These are phyloP conservation scores for Lithophane socia DNA, from an alignment of 2,888 invertebrate genomes.

Conservation along the genomic window DNA sequence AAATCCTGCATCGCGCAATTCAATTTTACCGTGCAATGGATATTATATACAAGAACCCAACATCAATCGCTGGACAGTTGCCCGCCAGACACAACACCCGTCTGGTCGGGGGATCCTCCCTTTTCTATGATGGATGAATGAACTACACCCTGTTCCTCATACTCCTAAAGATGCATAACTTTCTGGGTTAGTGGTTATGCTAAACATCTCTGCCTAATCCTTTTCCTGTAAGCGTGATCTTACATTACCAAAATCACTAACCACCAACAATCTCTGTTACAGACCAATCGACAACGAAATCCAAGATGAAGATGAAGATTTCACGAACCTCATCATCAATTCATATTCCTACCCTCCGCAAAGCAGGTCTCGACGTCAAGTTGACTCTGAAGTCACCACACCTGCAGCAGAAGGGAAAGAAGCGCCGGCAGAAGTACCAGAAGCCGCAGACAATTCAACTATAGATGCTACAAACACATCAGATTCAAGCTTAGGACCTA, in stretches of 20 bases:
- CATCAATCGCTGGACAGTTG: too few species aligned
- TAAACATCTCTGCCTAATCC: too few species aligned
- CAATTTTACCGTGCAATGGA: too few species aligned
- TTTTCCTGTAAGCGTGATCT: too few species aligned
- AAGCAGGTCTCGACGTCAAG: slow-evolving; percentile 42
- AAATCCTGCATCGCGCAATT: too few species aligned
- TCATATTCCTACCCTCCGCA: slow-evolving; percentile 22
- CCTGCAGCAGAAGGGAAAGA: background rate
- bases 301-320: slow-evolving; percentile 17
- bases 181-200: too few species aligned
- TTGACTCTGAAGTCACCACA: background rate
- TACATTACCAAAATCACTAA: slow-evolving; percentile 14
- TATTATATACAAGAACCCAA: too few species aligned
- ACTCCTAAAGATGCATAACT: too few species aligned
- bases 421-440: background rate
- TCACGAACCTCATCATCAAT: slow-evolving; percentile 36
- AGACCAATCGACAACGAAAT: slow-evolving; percentile 44
- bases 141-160: too few species aligned
- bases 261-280: slow-evolving; percentile 29
- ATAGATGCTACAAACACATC: slow-evolving; percentile 28
- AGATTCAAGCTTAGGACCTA: slow-evolving; percentile 56
- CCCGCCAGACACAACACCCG: too few species aligned
- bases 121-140: too few species aligned
- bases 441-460: background rate
- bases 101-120: too few species aligned